These are phyloP conservation scores for Uropsilus gracilis DNA, from an alignment of 2,113 vertebrate species.

Conservation along the genomic window DNA sequence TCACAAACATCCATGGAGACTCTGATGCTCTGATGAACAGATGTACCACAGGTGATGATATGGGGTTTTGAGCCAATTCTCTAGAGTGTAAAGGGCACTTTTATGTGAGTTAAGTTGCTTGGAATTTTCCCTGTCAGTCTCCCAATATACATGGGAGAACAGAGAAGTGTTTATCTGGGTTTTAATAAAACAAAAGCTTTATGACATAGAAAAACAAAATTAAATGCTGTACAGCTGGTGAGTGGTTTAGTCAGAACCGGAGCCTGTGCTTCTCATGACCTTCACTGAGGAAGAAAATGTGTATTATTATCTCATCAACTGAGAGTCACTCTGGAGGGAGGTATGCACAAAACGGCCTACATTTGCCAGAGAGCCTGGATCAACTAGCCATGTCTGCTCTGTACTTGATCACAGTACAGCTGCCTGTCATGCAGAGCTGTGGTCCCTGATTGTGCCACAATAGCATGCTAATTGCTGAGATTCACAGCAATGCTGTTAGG, in stretches of 20 bases:
- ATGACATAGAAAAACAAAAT: neutral
- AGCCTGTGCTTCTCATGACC: neutral
- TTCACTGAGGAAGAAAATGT: neutral
- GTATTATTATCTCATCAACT: neutral
- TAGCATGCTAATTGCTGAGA: neutral
- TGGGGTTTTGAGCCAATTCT: neutral
- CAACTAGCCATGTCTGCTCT: neutral
- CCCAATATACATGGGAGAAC: neutral
- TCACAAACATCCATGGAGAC: neutral
- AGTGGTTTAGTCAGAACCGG: neutral
- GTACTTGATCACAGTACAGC: neutral
- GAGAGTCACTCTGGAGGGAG: neutral
- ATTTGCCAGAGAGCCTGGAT: neutral
- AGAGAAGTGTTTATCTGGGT: neutral
- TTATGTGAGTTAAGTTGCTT: neutral
- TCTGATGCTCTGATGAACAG: neutral
- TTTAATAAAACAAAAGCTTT: conserved; percentile 11
- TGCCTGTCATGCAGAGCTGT: accelerated
- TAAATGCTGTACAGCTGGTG: neutral
- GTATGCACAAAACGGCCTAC: neutral
- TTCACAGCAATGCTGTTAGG: neutral
- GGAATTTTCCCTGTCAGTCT: neutral
- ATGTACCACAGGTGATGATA: neutral
- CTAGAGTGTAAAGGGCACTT: neutral
- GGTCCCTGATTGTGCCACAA: neutral